A percentile compares a stretch with the other conserved stretches of the same genome.
phyloP scores from a whole-genome alignment of 2,797 vertebrate genomes.

The Intellagama lesueurii region DNA sequence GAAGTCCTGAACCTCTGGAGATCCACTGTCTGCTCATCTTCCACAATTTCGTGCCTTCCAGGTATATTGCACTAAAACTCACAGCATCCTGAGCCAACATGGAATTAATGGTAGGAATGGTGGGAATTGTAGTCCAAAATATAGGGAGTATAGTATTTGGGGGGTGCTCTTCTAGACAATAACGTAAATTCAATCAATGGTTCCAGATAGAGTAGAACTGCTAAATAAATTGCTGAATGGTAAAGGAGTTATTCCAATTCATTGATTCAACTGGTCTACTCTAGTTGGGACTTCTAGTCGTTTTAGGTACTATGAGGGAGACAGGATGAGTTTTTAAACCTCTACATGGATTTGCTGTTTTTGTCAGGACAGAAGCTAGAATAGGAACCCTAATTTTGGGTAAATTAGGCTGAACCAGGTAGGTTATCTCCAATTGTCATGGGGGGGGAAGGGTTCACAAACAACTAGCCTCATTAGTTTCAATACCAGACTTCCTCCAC shows the following conservation, averaged over 20 bases:
- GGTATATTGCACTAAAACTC: not conserved
- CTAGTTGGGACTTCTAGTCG: too few species aligned
- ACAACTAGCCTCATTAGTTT: not conserved
- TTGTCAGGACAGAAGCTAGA: too few species aligned
- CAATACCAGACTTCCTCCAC: not conserved
- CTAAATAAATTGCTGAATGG: too few species aligned
- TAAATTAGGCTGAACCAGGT: not conserved
- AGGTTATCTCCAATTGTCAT: not conserved
- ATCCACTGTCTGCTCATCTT: not conserved
- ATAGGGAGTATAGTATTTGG: not conserved
- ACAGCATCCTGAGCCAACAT: not conserved
- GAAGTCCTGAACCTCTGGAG: not conserved
- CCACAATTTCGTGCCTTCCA: not conserved
- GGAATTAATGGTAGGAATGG: not conserved
- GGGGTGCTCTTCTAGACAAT: too few species aligned
- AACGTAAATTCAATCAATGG: too few species aligned
- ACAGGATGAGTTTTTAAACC: not conserved
- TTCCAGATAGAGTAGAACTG: too few species aligned
- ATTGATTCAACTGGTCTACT: too few species aligned
- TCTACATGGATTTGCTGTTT: too few species aligned
- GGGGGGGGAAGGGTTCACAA: not conserved
- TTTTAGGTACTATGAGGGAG: not conserved
- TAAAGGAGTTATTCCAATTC: too few species aligned
- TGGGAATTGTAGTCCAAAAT: not conserved
- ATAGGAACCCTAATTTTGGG: not conserved